phyloP scores from a whole-genome alignment of 2,888 invertebrate species.

The Choreutis nemorana region DNA sequence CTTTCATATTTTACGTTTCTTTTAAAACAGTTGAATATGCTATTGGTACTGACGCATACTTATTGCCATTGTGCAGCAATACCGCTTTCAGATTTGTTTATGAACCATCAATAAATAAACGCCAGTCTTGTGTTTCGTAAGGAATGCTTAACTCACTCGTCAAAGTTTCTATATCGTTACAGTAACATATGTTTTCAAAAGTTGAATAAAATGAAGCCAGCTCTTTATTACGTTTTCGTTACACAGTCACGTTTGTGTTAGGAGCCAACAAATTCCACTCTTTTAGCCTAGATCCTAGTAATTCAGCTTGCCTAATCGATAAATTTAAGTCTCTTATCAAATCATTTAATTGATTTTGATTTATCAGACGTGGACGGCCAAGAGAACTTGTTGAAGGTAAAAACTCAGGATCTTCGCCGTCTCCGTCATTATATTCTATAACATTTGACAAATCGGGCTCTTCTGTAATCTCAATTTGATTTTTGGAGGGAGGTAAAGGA shows the following conservation, averaged over 20 bases:
- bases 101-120: conserved; percentile 5
- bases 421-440: neutral
- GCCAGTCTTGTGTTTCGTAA: conserved; percentile 5
- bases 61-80: conserved; percentile 6
- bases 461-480: neutral
- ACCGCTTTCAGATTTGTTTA: conserved; percentile 6
- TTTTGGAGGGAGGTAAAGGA: neutral
- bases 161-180: conserved; percentile 2
- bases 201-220: conserved; percentile 3
- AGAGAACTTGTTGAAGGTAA: conserved; percentile 2
- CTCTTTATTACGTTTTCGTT: conserved; percentile 2
- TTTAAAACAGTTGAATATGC: conserved; percentile 4
- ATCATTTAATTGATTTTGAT: conserved; percentile 1
- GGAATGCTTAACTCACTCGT: conserved; percentile 2
- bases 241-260: neutral
- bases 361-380: neutral
- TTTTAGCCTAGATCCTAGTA: neutral
- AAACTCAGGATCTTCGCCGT: neutral
- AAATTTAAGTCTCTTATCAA: neutral
- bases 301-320: neutral
- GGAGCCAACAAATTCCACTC: neutral
- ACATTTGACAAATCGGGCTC: too few species aligned
- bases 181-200: conserved; percentile 5
- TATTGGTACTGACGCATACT: conserved; percentile 4
- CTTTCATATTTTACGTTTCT: conserved; percentile 5